Conservation (phyloP, 2,888 invertebrate genomes). For the Mactromeris polynyma region DNA sequence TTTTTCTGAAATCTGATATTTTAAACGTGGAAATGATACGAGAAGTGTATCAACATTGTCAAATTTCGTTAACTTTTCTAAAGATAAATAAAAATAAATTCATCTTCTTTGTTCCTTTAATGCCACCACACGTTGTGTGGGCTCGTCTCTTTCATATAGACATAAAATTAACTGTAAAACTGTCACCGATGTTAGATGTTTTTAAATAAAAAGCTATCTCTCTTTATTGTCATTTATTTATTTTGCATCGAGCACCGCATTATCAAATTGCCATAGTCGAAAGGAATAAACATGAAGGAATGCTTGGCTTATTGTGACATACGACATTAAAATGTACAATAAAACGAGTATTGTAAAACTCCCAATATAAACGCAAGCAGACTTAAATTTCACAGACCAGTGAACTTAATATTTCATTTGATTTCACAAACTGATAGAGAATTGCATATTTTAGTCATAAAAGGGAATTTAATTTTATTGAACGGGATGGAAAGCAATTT, state of each 20-base stretch:
- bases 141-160: constrained; percentile 14
- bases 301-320: constrained; percentile 20
- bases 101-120: constrained; percentile 18
- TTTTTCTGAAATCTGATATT: constrained; percentile 3
- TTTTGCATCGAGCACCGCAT: constrained; percentile 15
- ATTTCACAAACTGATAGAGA: not conserved
- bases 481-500: constrained; percentile 11
- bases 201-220: constrained; percentile 18
- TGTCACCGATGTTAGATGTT: constrained; percentile 6
- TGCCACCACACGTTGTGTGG: constrained; percentile 19
- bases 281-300: constrained; percentile 13
- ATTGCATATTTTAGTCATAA: constrained; percentile 9
- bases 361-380: not conserved
- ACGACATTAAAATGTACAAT: constrained; percentile 13
- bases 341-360: constrained; percentile 10
- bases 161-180: constrained; percentile 25
- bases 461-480: constrained; percentile 17
- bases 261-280: constrained; percentile 37
- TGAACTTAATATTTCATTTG: not conserved
- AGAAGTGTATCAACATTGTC: not conserved
- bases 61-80: not conserved
- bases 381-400: not conserved
- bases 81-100: not conserved
- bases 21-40: not conserved
- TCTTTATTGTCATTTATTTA: constrained; percentile 28